These are phyloP conservation scores for Elaphurus davidianus DNA, from an alignment of 2,113 vertebrate genomes.

Conservation along the genomic window DNA sequence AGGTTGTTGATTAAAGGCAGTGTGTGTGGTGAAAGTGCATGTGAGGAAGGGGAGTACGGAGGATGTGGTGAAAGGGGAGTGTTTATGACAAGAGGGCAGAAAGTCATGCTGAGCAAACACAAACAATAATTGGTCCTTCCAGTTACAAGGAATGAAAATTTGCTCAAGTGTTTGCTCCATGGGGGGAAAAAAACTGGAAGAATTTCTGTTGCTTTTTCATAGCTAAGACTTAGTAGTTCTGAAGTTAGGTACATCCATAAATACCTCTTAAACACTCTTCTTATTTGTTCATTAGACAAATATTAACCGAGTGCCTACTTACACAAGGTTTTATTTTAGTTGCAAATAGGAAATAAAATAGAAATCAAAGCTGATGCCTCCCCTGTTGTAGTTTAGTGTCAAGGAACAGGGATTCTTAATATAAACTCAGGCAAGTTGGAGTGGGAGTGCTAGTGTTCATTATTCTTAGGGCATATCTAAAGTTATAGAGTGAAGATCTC, in stretches of 20 bases:
- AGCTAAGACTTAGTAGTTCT: neutral
- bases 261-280: neutral
- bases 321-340: neutral
- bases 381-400: neutral
- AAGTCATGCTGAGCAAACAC: neutral
- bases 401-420: neutral
- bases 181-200: neutral
- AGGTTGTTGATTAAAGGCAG: neutral
- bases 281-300: neutral
- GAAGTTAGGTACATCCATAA: neutral
- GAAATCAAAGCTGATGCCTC: neutral
- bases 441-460: neutral
- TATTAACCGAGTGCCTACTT: neutral
- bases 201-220: neutral
- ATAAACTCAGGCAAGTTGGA: neutral
- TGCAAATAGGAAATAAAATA: neutral
- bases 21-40: neutral
- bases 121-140: neutral
- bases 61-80: neutral
- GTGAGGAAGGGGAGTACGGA: neutral
- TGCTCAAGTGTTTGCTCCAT: neutral
- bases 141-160: neutral
- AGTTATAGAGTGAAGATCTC: neutral
- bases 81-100: neutral
- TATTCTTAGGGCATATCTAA: neutral